Evolutionary conservation across 2,113 vertebrate genomes (phyloP), one percentile per base, ranked within the genome.

Genomic region (Hystrix cristata): DNA sequence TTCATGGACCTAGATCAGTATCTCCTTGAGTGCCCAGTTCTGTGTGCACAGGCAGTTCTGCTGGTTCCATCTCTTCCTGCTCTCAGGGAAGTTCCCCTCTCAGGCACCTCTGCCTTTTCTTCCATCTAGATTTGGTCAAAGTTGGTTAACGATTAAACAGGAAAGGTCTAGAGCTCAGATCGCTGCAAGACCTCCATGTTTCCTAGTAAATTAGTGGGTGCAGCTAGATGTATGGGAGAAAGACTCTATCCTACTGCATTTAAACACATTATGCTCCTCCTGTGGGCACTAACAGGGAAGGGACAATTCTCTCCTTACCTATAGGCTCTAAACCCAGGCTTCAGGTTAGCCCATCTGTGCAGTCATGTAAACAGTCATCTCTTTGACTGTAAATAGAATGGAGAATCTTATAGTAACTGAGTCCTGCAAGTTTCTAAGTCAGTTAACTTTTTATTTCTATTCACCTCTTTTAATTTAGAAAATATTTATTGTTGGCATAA

Each of bases 391-490:
- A 83, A 78, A 10, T 18, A 12, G 51, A 76, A 29, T 38, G 53
- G 31, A 18, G 4, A n/a, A 34, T 76, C n/a, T 48, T n/a, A 38
- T 19, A 62, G 38, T 62, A n/a, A 65, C 25, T 53, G 48, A 82
- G 48, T 59, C 65, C 31, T 48, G 43, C 14, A 48, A 18, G 53
- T 94, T 89, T 94, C 51, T 78, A 82, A 46, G 18, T 65, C 29
- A 27, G 7, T 78, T 90, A 90, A 60, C 23, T 90, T 94, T 90
- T 87, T 84, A 51, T 93, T 60, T 81, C 18, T 92, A 11, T 74
- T 88, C 8, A n/a, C 43, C 25, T 69, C 51, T 81, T 76, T 85
- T 90, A 62, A 82, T 55, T 95, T 69, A 91, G 51, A 65, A 90
- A 81, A 53, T 46, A 31, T 38, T 84, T 74, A 5, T 64, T 79